Evolutionary conservation across 2,888 invertebrate species (phyloP), one percentile per base, ranked within the genome.

Genomic region (Acheta domesticus): DNA sequence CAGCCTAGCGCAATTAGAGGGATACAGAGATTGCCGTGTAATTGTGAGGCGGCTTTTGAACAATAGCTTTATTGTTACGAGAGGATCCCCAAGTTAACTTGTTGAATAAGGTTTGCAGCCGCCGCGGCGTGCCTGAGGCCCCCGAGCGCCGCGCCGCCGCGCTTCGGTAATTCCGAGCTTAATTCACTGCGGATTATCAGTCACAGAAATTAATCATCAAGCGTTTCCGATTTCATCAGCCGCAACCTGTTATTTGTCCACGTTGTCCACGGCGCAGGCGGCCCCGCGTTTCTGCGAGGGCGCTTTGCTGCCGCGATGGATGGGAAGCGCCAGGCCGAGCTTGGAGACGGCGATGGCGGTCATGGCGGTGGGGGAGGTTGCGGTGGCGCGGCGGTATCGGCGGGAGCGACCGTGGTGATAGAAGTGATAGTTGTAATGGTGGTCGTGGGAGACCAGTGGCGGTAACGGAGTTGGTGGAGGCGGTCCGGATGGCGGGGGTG

Each of bases 181-280:
- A 62, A 62, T 62, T 62, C 62, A n/a, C 62, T 62, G 62, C 62
- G n/a, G 62, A 62, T 62, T 62, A 62, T 62, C 62, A 62, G 62
- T 62, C 62, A 62, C 62, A 62, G 62, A 62, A 62, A 62, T 62
- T 62, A 62, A 62, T 62, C 62, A 62, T 62, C 62, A 62, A 62
- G 62, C 62, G 62, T 62, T 62, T 62, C 62, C 62, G 62, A 62
- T 62, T 12, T 62, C 62, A 62, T 62, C 62, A 62, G 62, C 62
- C 62, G 62, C 62, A 62, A 62, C 62, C 62, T 62, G 62, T 62
- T 62, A 62, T 62, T 62, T 62, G 62, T 62, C 62, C 62, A 62
- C n/a, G 62, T 62, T 62, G 62, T 62, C 62, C 62, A n/a, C 62
- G 62, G n/a, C n/a, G 62, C 14, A 8, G 36, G 36, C 36, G 36